A percentile compares a stretch with the other conserved stretches of the same genome.
Conservation (phyloP, 2,113 vertebrate genomes). For the Xenopus borealis region DNA sequence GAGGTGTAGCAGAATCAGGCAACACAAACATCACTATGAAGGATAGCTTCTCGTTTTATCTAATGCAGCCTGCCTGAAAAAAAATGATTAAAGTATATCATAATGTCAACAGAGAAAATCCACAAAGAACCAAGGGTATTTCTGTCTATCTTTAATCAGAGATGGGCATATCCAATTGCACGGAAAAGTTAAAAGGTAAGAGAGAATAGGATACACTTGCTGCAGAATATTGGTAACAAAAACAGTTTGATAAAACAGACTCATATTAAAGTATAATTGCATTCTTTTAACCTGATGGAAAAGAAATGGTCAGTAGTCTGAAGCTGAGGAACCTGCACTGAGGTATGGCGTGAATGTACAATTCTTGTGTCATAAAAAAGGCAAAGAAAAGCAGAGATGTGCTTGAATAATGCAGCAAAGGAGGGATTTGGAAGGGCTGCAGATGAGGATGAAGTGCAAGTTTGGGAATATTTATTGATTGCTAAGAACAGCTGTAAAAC, state of each 20-base stretch:
- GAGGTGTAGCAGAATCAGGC: too few relatives aligned
- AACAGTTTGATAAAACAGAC: constrained; percentile 2
- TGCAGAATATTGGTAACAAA: background rate
- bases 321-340: background rate
- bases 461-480: constrained; percentile 9
- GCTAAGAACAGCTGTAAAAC: background rate
- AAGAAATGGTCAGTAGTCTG: background rate
- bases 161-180: constrained; percentile 38
- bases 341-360: background rate
- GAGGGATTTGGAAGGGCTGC: background rate
- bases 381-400: background rate
- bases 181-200: constrained; percentile 23
- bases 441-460: background rate
- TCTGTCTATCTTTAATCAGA: constrained; percentile 29
- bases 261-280: constrained; percentile 1
- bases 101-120: constrained; percentile 5
- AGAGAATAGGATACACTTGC: constrained; percentile 6
- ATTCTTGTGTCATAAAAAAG: constrained; percentile 4
- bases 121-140: background rate
- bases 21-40: too few relatives aligned
- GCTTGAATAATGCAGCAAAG: background rate
- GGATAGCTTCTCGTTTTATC: background rate
- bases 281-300: constrained; percentile 8
- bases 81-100: constrained; percentile 10
- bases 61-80: constrained; percentile 1